Evolutionary conservation across 2,797 vertebrate genomes (phyloP), one percentile per base, ranked within the genome.

Genomic region (Sebastes nivosus): DNA sequence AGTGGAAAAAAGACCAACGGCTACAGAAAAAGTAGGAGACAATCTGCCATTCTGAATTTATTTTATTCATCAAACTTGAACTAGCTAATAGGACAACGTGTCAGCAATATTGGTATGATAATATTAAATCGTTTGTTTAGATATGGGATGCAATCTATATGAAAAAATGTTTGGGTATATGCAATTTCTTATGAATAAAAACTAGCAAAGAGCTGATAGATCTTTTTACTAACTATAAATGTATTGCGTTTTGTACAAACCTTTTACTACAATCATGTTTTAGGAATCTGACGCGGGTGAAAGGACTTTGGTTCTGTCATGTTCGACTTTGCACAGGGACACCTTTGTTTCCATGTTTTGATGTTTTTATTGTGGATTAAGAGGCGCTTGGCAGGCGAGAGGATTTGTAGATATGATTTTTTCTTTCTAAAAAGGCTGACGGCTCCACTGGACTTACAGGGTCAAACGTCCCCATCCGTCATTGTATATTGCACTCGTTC

Each of bases 381-480:
- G 93, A 95, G 94, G 96, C 96, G 95, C 95, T 96, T 95, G 95
- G 95, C 92, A 94, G 86, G 96, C 94, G 93, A 95, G 96, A 90
- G 61, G 79, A 95, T 97, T 96, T 97, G 96, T 97, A 97, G 96
- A 96, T 94, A 94, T 93, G 95, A 89, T 91, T 93, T 96, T 96
- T 95, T 95, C 96, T 97, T 96, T 83, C 95, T 77, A 74, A 79
- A 79, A 65, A 89, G 82, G 96, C 96, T 97, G 96, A 97, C 91
- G 96, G 97, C 96, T 97, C 96, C 96, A 96, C 90, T 93, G 97
- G 98, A 97, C 95, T 97, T 97, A 99, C 98, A 99, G 98, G 98
- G 98, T 99, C 97, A 97, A 96, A 96, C 81, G 96, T 97, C 96
- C 95, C 95, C 86, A 90, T 92, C 94, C 93, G 95, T 93, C 87